A percentile compares a stretch with the other conserved stretches of the same genome.
Conservation (phyloP, 2,888 invertebrate genomes). For the Bombylius major region DNA sequence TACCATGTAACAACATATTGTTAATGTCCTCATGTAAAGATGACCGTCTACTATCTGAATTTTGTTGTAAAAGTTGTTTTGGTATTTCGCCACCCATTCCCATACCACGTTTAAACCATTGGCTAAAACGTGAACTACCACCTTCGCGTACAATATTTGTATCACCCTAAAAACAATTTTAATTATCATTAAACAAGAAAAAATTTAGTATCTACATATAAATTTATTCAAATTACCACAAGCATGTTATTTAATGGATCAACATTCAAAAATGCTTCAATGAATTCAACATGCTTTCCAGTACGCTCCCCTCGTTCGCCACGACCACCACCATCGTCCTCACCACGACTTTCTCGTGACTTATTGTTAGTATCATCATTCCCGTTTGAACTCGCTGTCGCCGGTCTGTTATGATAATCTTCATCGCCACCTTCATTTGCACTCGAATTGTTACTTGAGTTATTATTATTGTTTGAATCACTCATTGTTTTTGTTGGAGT, state of each 20-base stretch:
- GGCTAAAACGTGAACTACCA: constrained; percentile 61
- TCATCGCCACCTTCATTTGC: not conserved
- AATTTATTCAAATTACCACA: constrained; percentile 41
- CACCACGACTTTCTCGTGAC: not conserved
- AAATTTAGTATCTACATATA: not conserved
- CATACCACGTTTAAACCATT: constrained; percentile 54
- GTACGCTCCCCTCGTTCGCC: not conserved
- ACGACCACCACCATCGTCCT: not conserved
- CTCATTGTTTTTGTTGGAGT: constrained; percentile 8
- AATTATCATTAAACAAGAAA: constrained; percentile 2
- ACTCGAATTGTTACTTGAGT: constrained; percentile 6
- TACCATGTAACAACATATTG: constrained; percentile 54
- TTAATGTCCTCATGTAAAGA: constrained; percentile 50
- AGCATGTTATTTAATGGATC: constrained; percentile 63
- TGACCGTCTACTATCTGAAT: constrained; percentile 38
- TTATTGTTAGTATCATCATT: not conserved
- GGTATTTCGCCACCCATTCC: not conserved
- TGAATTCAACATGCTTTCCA: constrained; percentile 45
- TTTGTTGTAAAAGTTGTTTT: not conserved
- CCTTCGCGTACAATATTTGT: constrained; percentile 36
- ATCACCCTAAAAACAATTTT: constrained; percentile 47
- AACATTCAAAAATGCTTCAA: constrained; percentile 74
- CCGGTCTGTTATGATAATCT: not conserved
- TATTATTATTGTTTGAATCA: constrained; percentile 3
- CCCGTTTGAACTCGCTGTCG: not conserved